Percentiles rank a stretch among this genome's conserved stretches.
Evolutionary conservation across 2,888 invertebrate genomes (phyloP).

Genomic region (Ischnura elegans): DNA sequence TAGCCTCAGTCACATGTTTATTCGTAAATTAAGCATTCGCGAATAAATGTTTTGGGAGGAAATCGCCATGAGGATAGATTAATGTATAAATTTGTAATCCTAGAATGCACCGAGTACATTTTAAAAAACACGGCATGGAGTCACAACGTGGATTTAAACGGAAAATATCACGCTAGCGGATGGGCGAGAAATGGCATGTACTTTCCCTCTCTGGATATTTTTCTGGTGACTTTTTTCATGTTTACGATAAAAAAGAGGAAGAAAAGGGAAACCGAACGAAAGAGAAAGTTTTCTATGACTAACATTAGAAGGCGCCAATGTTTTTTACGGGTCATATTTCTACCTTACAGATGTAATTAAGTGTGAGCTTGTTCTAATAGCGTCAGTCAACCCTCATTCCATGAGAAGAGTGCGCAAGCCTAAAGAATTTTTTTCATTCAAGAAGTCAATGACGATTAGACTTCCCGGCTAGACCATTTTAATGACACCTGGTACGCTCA

Average conservation of each 20-base stretch:
- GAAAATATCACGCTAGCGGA: not conserved
- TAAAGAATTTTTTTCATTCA: not conserved
- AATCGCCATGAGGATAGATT: no score
- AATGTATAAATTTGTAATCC: no score
- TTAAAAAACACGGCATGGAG: no score
- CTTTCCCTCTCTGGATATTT: no score
- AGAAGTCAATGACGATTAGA: not conserved
- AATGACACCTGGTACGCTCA: not conserved
- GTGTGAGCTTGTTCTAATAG: not conserved
- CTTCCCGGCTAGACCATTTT: not conserved
- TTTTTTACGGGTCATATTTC: not conserved
- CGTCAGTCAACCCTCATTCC: not conserved
- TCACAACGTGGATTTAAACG: no score
- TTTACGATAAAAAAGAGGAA: not conserved
- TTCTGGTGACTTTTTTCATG: not conserved
- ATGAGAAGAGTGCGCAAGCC: not conserved
- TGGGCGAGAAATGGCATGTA: not conserved
- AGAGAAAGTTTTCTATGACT: not conserved
- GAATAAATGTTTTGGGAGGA: no score
- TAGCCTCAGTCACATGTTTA: no score
- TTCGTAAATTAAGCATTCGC: no score
- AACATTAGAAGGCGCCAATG: not conserved
- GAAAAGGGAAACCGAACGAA: not conserved
- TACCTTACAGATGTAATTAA: not conserved
- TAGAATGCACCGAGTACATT: no score